Percentiles rank a stretch among this genome's conserved stretches.
Conservation (phyloP, 2,797 vertebrate genomes). For the Poecile montanus region DNA sequence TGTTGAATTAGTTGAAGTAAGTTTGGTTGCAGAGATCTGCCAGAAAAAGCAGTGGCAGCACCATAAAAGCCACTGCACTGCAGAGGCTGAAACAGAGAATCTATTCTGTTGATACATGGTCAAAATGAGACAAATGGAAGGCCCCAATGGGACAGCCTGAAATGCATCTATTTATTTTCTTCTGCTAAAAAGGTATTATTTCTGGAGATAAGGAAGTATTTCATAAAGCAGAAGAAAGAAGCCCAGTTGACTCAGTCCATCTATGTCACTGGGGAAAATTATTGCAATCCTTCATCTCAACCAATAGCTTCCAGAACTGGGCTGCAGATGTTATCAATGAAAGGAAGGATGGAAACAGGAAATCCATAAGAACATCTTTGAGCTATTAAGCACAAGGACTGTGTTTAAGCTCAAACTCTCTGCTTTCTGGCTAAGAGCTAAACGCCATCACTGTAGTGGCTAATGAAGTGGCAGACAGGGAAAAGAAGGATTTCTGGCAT, state of each 20-base stretch:
- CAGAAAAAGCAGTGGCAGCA: background rate
- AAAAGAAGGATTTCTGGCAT: constrained; percentile 8
- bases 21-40: background rate
- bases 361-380: constrained; percentile 7
- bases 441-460: background rate
- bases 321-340: constrained; percentile 21
- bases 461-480: background rate
- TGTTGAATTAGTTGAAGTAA: background rate
- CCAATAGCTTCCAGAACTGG: constrained; percentile 11
- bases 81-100: background rate
- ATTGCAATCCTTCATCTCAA: background rate
- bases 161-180: background rate
- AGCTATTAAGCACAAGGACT: background rate
- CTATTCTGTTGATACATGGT: background rate
- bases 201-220: constrained; percentile 45
- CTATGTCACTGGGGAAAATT: background rate
- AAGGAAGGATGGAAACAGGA: constrained; percentile 14
- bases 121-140: background rate
- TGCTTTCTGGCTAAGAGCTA: background rate
- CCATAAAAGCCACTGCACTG: background rate
- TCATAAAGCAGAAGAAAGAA: constrained; percentile 22
- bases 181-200: constrained; percentile 8
- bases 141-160: background rate
- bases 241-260: background rate
- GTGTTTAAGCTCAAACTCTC: background rate